Base-by-base conservation (phyloP, 2,888 invertebrate species). In the Leuctra nigra region DNA sequence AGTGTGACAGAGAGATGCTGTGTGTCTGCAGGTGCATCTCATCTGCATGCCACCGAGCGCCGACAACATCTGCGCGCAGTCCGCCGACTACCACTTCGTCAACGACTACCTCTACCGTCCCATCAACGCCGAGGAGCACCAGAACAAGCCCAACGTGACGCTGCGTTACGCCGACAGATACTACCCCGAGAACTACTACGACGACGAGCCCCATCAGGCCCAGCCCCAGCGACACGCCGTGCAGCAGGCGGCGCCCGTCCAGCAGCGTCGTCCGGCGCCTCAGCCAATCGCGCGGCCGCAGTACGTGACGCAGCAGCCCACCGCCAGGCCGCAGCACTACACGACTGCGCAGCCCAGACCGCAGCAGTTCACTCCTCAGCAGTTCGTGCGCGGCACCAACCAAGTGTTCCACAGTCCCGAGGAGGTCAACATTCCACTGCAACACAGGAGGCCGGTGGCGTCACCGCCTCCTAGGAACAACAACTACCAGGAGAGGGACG, bases 31-130 rank as follows among this genome's bases (percentile, higher is more conserved):
- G 84, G 91, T 93, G 13, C 93, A 94, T 69, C 74, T 94, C 61
- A 93, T 93, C 70, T 94, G 93, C 74, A 92, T 93, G 88, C 92
- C 92, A 2, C 91, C 91, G 3, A 86, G 86, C 23, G 85, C 85
- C 58, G 93, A 93, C 67, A 92, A 88, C 73, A 91, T 86, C 67
- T 94, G 93, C 75, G 84, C 87, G 66, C 88, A 88, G 71, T 92
- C 92, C 0, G 84, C 90, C 6, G 87, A 91, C 68, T 93, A 86
- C 71, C 91, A 92, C 71, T 91, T 93, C 69, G 91, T 94, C 63
- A 94, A 94, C 72, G 93, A 93, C 63, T 93, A 91, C 72, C 77
- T 94, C 22, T 93, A 94, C 78, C 86, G 89, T 66, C 91, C 92
- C 1, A 76, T 92, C 67, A 91, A 91, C 69, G 80, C 85, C 61